A percentile compares a stretch with the other conserved stretches of the same genome.
phyloP scores from a whole-genome alignment of 2,888 invertebrate genomes.

The Melinaea marsaeus region DNA sequence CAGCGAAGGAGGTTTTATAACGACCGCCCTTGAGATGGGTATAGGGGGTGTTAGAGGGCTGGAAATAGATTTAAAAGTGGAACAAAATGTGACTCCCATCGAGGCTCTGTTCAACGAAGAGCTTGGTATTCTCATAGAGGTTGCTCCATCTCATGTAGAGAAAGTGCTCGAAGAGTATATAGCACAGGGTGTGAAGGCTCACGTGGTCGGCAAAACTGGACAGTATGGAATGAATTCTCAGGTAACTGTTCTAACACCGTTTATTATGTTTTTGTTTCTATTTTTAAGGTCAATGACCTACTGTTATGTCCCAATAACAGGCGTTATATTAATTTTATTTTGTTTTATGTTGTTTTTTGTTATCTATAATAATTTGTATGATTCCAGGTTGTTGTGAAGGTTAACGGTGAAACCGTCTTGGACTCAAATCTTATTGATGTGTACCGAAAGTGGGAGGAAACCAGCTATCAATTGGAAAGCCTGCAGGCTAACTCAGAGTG shows the following conservation, averaged over 20 bases:
- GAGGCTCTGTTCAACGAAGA: constrained; percentile 91
- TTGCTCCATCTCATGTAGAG: constrained; percentile 73
- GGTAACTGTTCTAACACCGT: constrained; percentile 49
- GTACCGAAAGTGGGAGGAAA: constrained; percentile 95
- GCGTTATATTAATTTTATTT: background rate
- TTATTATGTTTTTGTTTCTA: background rate
- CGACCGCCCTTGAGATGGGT: constrained; percentile 96
- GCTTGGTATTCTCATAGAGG: constrained; percentile 90
- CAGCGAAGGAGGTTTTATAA: constrained; percentile 96
- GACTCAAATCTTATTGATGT: constrained; percentile 81
- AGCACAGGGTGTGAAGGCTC: constrained; percentile 79
- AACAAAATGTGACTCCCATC: constrained; percentile 71
- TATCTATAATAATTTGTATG: constrained; percentile 18
- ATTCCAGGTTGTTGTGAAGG: constrained; percentile 70
- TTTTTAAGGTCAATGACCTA: constrained; percentile 20
- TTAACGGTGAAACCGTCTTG: constrained; percentile 79
- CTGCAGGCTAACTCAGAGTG: constrained; percentile 89
- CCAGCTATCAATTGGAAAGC: constrained; percentile 92
- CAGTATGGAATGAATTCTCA: constrained; percentile 82
- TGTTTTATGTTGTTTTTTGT: background rate
- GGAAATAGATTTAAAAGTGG: constrained; percentile 76
- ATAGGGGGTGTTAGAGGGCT: constrained; percentile 93
- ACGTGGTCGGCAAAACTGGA: constrained; percentile 81
- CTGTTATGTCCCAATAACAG: background rate
- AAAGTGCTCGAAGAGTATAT: constrained; percentile 81